A percentile compares a stretch with the other conserved stretches of the same genome.
Evolutionary conservation across 1,140 invertebrate genomes (phyloP).

Genomic region (Orussus abietinus): DNA sequence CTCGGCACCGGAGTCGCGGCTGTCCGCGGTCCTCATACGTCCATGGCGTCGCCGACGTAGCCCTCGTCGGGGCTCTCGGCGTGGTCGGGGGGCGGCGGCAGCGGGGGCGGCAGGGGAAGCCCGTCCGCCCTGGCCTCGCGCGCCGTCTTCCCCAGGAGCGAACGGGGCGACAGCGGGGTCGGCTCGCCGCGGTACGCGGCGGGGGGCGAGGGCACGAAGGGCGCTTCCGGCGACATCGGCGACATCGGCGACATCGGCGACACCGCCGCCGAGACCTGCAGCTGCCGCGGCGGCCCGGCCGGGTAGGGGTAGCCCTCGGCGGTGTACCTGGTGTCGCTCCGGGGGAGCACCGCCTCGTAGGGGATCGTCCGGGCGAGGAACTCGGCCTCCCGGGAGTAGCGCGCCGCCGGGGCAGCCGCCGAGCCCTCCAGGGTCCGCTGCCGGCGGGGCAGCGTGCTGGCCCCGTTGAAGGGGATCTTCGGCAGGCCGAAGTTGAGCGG

Average conservation of each 20-base stretch:
- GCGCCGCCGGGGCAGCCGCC: conserved; percentile 58
- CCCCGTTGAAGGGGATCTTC: conserved; percentile 58
- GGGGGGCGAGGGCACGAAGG: conserved; percentile 68
- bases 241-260: conserved; percentile 35
- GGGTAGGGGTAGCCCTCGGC: conserved; percentile 71
- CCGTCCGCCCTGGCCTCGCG: conserved; percentile 31
- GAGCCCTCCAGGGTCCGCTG: conserved; percentile 44
- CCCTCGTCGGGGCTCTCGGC: conserved; percentile 84
- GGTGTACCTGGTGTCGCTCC: conserved; percentile 67
- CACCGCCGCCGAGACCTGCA: conserved; percentile 41
- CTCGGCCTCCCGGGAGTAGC: conserved; percentile 66
- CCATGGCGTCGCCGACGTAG: conserved; percentile 72
- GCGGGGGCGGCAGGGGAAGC: conserved; percentile 24
- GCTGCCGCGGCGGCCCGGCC: conserved; percentile 39
- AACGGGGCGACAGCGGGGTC: conserved; percentile 38
- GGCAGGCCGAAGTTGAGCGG: conserved; percentile 76
- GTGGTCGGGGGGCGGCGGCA: conserved; percentile 57
- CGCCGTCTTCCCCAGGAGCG: conserved; percentile 37
- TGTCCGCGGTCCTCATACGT: conserved; percentile 43
- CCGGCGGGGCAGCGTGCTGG: conserved; percentile 53
- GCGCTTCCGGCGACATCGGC: conserved; percentile 52
- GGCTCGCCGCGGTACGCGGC: conserved; percentile 46
- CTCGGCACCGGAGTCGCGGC: neutral
- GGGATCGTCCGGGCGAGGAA: conserved; percentile 59
- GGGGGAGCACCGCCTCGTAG: conserved; percentile 34